Evolutionary conservation across 2,113 vertebrate genomes (phyloP).

Genomic region (Rutilus rutilus): DNA sequence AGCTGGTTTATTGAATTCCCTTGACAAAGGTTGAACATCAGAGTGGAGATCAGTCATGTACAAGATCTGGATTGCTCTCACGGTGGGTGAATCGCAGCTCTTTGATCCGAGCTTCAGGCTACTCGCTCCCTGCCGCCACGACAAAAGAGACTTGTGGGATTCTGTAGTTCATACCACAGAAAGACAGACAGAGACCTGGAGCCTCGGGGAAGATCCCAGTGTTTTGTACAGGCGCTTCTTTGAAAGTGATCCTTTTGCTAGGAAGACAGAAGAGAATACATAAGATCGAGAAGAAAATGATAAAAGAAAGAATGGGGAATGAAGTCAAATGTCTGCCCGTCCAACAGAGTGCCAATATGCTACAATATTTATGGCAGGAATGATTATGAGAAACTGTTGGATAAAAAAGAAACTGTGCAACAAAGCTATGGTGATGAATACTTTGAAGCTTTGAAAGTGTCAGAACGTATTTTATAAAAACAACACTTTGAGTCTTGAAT

Average conservation of each 20-base stretch:
- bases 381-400: constrained; percentile 13
- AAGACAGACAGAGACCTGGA: neutral
- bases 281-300: neutral
- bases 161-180: constrained; percentile 10
- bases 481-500: constrained; percentile 23
- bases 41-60: neutral
- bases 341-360: neutral
- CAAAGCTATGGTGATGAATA: neutral
- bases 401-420: neutral
- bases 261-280: neutral
- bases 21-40: constrained; percentile 19
- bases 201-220: constrained; percentile 1
- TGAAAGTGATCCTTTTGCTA: constrained; percentile 5
- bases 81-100: neutral
- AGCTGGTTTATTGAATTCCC: constrained; percentile 10
- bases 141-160: constrained; percentile 10
- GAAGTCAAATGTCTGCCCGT: neutral
- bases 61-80: constrained; percentile 14
- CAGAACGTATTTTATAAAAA: constrained; percentile 1
- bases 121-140: neutral
- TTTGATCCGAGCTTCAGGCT: constrained; percentile 34
- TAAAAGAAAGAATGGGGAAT: neutral
- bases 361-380: constrained; percentile 17
- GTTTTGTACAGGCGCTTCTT: neutral
- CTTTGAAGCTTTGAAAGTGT: neutral